Conservation (phyloP, 2,113 vertebrate species). For the Scomber japonicus region DNA sequence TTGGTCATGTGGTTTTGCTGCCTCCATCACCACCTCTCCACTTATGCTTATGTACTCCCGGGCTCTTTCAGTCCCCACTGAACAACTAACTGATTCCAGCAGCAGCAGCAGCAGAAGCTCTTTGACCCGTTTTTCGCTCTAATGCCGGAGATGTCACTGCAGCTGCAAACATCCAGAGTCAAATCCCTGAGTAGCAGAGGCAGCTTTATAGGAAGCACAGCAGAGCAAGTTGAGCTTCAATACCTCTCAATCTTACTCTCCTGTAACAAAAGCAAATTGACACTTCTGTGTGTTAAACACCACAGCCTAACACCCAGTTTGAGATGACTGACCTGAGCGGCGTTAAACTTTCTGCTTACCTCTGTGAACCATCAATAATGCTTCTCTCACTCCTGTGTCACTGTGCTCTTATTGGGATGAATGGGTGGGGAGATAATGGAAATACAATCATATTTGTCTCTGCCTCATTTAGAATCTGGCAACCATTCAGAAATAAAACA, state of each 20-base stretch:
- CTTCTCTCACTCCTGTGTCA: conserved; percentile 8
- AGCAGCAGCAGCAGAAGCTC: conserved; percentile 39
- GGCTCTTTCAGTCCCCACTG: conserved; percentile 37
- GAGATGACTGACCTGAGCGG: not conserved
- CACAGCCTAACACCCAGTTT: not conserved
- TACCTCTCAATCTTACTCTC: conserved; percentile 14
- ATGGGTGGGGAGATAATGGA: conserved; percentile 6
- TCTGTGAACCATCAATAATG: conserved; percentile 18
- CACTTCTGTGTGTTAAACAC: not conserved
- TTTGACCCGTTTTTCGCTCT: conserved; percentile 62
- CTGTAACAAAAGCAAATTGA: conserved; percentile 4
- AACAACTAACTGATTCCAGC: conserved; percentile 49
- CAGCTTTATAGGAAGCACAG: conserved; percentile 24
- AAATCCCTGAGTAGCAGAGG: conserved; percentile 40
- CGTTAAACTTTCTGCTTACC: conserved; percentile 1
- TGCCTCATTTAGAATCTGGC: conserved; percentile 8
- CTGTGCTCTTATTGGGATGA: not conserved
- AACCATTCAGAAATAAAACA: not conserved
- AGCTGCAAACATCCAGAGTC: conserved; percentile 33
- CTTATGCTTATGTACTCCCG: conserved; percentile 31
- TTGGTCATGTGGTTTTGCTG: conserved; percentile 44
- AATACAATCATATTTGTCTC: not conserved
- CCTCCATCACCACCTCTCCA: conserved; percentile 9
- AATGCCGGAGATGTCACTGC: conserved; percentile 32
- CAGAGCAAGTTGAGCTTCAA: conserved; percentile 9